Base-by-base conservation (phyloP, 2,113 vertebrate genomes). In the Leuciscus idus region DNA sequence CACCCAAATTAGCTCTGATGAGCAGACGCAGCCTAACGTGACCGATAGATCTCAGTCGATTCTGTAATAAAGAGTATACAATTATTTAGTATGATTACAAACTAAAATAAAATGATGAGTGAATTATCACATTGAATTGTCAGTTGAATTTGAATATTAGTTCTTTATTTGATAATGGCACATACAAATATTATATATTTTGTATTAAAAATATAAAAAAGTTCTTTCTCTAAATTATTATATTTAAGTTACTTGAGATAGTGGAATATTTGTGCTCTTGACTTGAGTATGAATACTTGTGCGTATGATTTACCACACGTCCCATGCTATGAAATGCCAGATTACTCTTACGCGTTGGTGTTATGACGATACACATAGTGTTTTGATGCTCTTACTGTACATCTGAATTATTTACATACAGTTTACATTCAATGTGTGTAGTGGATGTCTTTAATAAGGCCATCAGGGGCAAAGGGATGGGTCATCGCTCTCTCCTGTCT, bases 1-100 rank as follows among this genome's bases (percentile, higher is more conserved):
- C 83, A 76, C 85, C 84, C 87, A 90, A 90, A 90, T 90, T 90
- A 90, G 85, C 87, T 88, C 83, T 90, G 87, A 90, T 90, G 86
- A 88, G 87, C 89, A 88, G 89, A 90, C 83, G 85, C 89, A 90
- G 87, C 76, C 79, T 84, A 84, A 84, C 73, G 84, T 87, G 85
- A 90, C 85, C 86, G 85, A 83, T 88, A 78, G 55, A 73, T 88
- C 72, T 55, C 79, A n/a, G 74, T 78, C 61, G 76, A 85, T 87
- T 88, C 86, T 82, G 64, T 87, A 85, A 87, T 77, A 83, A 84
- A 84, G 39, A 85, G 73, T 73, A 26, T 48, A 17, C 43, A 87
- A 81, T 46, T 66, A 83, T 87, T 68, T 48, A 48, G 46, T 62
- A 57, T 85, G 74, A 89, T 87, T 87, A 83, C 50, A 82, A 85